A percentile compares a stretch with the other conserved stretches of the same genome.
phyloP scores from a whole-genome alignment of 2,113 vertebrate genomes.

The Psettodes erumei region DNA sequence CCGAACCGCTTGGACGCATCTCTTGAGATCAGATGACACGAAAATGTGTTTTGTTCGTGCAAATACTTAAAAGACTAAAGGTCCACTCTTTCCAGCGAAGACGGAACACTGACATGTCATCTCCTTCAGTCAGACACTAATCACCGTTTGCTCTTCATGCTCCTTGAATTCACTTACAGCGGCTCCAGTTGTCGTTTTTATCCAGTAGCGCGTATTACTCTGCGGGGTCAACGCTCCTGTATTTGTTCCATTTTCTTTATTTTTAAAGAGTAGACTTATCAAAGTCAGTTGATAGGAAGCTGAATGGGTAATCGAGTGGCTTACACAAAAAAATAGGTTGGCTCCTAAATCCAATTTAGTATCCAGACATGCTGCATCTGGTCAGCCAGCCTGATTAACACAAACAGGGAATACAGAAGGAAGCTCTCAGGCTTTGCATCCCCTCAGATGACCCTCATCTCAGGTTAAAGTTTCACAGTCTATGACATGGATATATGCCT shows the following conservation, averaged over 20 bases:
- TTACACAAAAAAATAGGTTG: conserved; percentile 46
- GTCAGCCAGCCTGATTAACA: conserved; percentile 37
- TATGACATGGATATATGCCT: not conserved
- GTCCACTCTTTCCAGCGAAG: not conserved
- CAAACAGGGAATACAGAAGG: not conserved
- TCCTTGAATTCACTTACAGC: conserved; percentile 6
- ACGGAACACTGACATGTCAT: not conserved
- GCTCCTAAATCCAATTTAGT: conserved; percentile 68
- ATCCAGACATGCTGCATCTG: conserved; percentile 62
- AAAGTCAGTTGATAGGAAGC: not conserved
- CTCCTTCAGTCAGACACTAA: not conserved
- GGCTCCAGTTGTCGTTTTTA: not conserved
- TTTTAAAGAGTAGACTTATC: not conserved
- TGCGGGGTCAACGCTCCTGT: not conserved
- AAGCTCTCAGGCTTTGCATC: conserved; percentile 20
- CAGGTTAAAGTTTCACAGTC: conserved; percentile 12
- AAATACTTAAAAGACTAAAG: not conserved
- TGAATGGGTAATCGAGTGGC: conserved; percentile 13
- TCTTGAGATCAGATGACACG: not conserved
- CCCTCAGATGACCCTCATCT: conserved; percentile 37
- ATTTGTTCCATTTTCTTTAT: not conserved
- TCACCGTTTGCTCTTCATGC: not conserved
- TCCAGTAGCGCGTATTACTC: not conserved
- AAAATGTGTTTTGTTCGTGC: not conserved
- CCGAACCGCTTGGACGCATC: conserved; percentile 3